phyloP scores from a whole-genome alignment of 1,140 invertebrate species.

The Sesamia nonagrioides region DNA sequence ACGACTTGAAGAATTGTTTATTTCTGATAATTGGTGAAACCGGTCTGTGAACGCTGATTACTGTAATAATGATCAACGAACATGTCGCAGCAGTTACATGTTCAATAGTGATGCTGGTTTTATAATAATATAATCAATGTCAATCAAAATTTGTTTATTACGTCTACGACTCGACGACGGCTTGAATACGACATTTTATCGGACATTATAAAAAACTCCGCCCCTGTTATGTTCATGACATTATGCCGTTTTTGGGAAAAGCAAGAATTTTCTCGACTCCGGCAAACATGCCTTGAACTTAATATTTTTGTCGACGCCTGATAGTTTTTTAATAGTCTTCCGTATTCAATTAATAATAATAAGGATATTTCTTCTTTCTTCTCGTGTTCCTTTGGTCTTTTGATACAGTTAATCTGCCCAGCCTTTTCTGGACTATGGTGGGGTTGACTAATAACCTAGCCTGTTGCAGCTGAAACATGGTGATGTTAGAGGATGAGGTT shows the following conservation, averaged over 20 bases:
- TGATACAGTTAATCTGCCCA: background rate
- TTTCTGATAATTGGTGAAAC: too few species aligned
- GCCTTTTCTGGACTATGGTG: too few species aligned
- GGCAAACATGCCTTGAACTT: conserved; percentile 59
- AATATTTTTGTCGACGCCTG: conserved; percentile 34
- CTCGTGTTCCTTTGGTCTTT: background rate
- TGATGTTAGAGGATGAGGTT: too few species aligned
- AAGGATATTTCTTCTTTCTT: background rate
- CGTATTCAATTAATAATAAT: conserved; percentile 22
- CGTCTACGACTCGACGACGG: conserved; percentile 8
- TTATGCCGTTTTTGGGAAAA: conserved; percentile 73
- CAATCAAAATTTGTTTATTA: too few species aligned
- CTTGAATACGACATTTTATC: conserved; percentile 25
- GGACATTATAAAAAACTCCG: conserved; percentile 21
- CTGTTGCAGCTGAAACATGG: too few species aligned
- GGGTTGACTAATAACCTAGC: too few species aligned
- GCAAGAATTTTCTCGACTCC: conserved; percentile 62
- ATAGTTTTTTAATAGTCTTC: conserved; percentile 40
- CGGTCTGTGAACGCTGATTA: too few species aligned
- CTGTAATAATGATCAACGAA: too few species aligned
- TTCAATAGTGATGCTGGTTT: too few species aligned
- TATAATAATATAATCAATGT: too few species aligned
- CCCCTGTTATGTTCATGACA: conserved; percentile 66
- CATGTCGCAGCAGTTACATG: too few species aligned
- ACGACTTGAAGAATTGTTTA: too few species aligned